Conservation (phyloP, 30 jellyfish, hydroid and myxozoan genomes). For the Chrysaora quinquecirrha region DNA sequence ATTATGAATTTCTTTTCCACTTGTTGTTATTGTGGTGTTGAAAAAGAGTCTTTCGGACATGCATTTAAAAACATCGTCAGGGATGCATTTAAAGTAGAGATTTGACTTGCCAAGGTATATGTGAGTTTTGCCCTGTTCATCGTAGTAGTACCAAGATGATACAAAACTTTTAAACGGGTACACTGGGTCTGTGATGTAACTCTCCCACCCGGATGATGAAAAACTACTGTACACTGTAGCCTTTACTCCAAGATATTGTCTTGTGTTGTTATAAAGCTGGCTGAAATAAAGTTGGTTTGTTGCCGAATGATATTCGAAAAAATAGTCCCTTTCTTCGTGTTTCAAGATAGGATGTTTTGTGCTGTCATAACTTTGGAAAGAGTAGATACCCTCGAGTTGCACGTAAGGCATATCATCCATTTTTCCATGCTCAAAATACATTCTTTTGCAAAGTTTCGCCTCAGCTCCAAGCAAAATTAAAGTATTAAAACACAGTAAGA, state of each 20-base stretch:
- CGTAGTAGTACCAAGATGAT: slow-evolving; percentile 28
- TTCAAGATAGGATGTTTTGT: neutral
- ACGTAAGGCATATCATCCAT: neutral
- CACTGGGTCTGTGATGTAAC: slow-evolving; percentile 16
- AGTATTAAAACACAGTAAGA: too few species aligned
- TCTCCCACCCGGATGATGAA: neutral
- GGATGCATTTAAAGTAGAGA: slow-evolving; percentile 19
- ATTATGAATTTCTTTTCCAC: slow-evolving; percentile 19
- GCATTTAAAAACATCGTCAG: slow-evolving; percentile 29
- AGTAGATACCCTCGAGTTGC: neutral
- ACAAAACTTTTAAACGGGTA: slow-evolving; percentile 35
- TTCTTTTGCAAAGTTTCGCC: neutral
- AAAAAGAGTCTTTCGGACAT: slow-evolving; percentile 19
- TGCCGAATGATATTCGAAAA: neutral
- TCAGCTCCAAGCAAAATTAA: too few species aligned
- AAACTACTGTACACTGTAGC: slow-evolving; percentile 10
- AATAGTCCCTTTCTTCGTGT: neutral
- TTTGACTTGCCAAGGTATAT: neutral
- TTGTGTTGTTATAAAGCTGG: neutral
- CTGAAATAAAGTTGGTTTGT: neutral
- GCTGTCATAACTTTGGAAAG: neutral
- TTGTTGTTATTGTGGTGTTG: slow-evolving; percentile 6
- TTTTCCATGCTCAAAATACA: neutral
- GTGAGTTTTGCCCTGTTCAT: slow-evolving; percentile 18
- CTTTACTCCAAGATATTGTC: slow-evolving; percentile 4